Conservation (phyloP, 2,113 vertebrate genomes). For the Microcebus griseorufus region DNA sequence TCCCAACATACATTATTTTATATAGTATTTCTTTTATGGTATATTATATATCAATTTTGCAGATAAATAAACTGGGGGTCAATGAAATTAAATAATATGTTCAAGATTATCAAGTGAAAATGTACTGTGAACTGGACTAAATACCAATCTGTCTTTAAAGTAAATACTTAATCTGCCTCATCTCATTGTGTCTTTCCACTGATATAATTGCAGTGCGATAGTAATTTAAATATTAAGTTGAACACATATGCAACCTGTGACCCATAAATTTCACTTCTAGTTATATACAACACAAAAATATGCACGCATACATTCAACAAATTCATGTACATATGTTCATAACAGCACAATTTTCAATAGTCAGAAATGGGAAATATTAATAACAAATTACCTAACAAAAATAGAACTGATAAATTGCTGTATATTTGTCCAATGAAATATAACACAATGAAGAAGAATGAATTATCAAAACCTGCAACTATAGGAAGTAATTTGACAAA, state of each 20-base stretch:
- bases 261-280: neutral
- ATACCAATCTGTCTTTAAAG: neutral
- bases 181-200: neutral
- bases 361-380: neutral
- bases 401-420: too few relatives aligned
- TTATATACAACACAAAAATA: neutral
- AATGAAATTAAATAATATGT: neutral
- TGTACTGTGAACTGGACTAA: neutral
- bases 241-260: neutral
- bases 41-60: neutral
- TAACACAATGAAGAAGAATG: neutral
- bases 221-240: neutral
- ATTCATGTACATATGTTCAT: neutral
- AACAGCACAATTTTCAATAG: neutral
- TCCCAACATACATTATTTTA: constrained; percentile 5
- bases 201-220: neutral
- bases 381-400: neutral
- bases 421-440: neutral
- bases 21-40: neutral
- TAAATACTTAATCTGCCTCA: neutral
- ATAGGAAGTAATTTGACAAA: neutral
- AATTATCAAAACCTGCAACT: neutral
- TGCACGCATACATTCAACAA: neutral
- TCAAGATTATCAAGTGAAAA: neutral
- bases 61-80: neutral